Base-by-base conservation (phyloP, 2,113 vertebrate species). In the Chlamydotis undulata region DNA sequence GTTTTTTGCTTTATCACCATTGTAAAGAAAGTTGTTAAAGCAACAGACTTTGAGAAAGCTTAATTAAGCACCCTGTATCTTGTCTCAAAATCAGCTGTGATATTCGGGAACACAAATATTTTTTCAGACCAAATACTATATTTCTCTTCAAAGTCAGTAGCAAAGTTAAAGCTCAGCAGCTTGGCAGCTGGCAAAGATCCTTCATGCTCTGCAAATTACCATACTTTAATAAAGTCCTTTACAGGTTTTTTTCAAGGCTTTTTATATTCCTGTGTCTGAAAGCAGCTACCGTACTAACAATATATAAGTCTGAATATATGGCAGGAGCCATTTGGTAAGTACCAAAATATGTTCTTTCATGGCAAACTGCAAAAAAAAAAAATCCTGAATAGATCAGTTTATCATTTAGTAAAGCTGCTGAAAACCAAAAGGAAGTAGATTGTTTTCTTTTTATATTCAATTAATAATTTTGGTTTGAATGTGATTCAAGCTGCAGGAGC, bases 141-240 rank as follows among this genome's bases (percentile, higher is more conserved):
- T 33, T 75, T 68, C 45, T 90, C 60, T 90, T 90, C 53, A 50
- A 90, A 96, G 33, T 45, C 53, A 83, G 52, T 35, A 89, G 76
- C 43, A 95, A 93, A 88, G 59, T 47, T 63, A 83, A 92, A 95
- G 41, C 64, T 81, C 69, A 59, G 94, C 49, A 88, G 55, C 77
- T 70, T 87, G 55, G 67, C 70, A 92, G 52, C 47, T 87, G 61
- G 68, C 71, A 90, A 87, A 92, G 59, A 87, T 77, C 39, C 64
- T 80, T 92, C 56, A 80, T 71, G 56, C 56, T 92, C 73, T 75
- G 69, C 33, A 90, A 86, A 81, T 43, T 73, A 56, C 69, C 29
- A 78, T 37, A 68, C 15, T 93, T 75, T 74, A 88, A 17, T 60
- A 60, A 87, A 80, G 83, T 39, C 14, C 15, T 77, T 75, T 64